Percentiles rank a stretch among this genome's conserved stretches.
Conservation (phyloP, 1,140 invertebrate genomes). For the Drosophila guanche region DNA sequence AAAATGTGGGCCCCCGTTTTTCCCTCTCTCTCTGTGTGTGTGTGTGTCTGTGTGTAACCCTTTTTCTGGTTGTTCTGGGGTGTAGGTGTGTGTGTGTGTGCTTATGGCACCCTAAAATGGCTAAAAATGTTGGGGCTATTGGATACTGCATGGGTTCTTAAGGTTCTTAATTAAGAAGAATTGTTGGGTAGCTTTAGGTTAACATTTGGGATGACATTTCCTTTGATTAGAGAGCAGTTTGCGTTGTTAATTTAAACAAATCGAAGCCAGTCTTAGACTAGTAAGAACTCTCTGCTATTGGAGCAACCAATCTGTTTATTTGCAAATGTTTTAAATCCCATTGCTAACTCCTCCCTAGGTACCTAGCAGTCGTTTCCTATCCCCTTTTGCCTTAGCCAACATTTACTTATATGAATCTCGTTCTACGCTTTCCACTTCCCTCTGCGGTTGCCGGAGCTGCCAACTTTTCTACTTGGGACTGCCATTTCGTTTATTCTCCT, state of each 20-base stretch:
- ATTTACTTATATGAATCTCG: slow-evolving; percentile 22
- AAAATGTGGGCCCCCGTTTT: slow-evolving; percentile 49
- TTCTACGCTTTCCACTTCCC: background rate
- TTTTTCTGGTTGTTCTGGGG: slow-evolving; percentile 23
- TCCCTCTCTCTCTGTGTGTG: slow-evolving; percentile 9
- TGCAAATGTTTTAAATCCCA: background rate
- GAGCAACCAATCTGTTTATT: too few relatives aligned
- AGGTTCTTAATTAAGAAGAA: slow-evolving; percentile 4
- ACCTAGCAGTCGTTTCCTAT: background rate
- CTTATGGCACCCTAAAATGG: slow-evolving; percentile 53
- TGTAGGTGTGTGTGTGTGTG: slow-evolving; percentile 21
- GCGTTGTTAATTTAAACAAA: too few relatives aligned
- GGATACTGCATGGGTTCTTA: slow-evolving; percentile 14
- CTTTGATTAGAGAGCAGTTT: too few relatives aligned
- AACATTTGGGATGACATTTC: background rate
- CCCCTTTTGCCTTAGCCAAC: background rate
- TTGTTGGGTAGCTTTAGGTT: background rate
- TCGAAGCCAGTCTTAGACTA: background rate
- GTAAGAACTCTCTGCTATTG: too few relatives aligned
- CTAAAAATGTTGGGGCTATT: slow-evolving; percentile 43
- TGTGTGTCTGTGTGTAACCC: slow-evolving; percentile 40
- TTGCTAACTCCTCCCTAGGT: background rate
- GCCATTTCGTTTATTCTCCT: slow-evolving; percentile 71
- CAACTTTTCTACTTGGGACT: slow-evolving; percentile 67
- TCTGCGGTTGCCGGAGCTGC: slow-evolving; percentile 30